Base-by-base conservation (phyloP, 2,113 vertebrate species). In the Micronisus gabar region DNA sequence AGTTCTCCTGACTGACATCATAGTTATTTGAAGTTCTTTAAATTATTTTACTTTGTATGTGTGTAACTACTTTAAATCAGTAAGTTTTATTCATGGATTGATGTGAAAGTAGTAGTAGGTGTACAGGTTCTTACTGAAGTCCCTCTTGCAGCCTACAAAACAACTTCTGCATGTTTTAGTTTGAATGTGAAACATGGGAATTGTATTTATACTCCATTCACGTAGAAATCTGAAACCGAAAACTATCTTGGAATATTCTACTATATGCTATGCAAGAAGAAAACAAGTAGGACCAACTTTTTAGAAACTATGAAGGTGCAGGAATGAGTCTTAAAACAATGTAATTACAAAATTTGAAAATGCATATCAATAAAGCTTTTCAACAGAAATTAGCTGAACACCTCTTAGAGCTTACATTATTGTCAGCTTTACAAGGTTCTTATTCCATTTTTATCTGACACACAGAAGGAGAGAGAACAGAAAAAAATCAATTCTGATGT, bases 401-500 rank as follows among this genome's bases (percentile, higher is more conserved):
- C 20, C 23, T 95, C 45, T 73, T 70, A 86, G 14, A 63, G 29
- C 45, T 90, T 50, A 55, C 22, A 43, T 86, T 92, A 78, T 78
- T 92, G 66, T 83, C 94, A 93, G 74, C 47, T 91, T 90, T 87
- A 80, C 71, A 83, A 90, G 47, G 50, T 66, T 86, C 87, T 90
- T 88, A 66, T 50, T 86, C 70, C 66, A 73, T 90, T 96, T 96
- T 95, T 80, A 93, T 91, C 87, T 93, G 92, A 76, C 55, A n/a
- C 38, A 84, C 32, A 67, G 75, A 94, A 73, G 66, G 45, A 76
- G 53, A 90, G 32, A 93, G 94, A 94, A 91, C 32, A 87, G 93
- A 94, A 94, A 94, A 92, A 92, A 95, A 71, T 86, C 86, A 92
- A 80, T 96, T 95, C 74, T 90, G 45, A 94, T 93, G 71, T 86